A percentile compares a stretch with the other conserved stretches of the same genome.
Conservation (phyloP, 2,113 vertebrate genomes). For the Ploceus nigricollis region DNA sequence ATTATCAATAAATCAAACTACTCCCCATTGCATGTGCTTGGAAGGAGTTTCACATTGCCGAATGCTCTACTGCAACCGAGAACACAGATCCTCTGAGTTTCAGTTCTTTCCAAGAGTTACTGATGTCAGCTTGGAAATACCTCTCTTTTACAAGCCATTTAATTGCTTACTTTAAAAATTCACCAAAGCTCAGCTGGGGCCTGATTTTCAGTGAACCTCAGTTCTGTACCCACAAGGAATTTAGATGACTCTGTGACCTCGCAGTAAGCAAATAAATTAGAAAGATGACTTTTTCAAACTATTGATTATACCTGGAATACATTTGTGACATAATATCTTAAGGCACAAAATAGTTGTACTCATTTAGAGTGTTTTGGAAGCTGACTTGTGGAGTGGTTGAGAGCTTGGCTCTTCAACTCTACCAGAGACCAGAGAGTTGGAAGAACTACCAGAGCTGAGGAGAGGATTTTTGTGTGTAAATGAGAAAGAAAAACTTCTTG, state of each 20-base stretch:
- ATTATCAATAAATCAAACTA: constrained; percentile 4
- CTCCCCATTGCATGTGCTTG: neutral
- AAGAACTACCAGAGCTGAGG: neutral
- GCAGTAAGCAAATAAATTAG: neutral
- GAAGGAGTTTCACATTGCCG: neutral
- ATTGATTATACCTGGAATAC: neutral
- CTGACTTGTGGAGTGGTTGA: neutral
- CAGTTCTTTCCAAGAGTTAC: neutral
- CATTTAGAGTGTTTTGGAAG: neutral
- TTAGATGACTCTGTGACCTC: neutral
- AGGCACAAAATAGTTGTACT: neutral
- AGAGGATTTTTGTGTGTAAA: neutral
- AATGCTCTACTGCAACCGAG: neutral
- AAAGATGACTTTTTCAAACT: neutral
- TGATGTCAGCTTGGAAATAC: constrained; percentile 13
- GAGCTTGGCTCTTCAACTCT: neutral
- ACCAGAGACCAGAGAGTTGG: neutral
- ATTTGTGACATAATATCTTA: neutral
- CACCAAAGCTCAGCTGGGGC: constrained; percentile 15
- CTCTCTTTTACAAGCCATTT: constrained; percentile 48
- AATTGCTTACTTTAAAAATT: constrained; percentile 40
- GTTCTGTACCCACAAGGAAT: constrained; percentile 19
- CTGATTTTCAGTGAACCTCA: constrained; percentile 25
- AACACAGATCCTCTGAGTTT: neutral
- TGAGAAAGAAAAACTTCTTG: neutral